Conservation (phyloP, 2,113 vertebrate species). For the Microtus richardsoni region DNA sequence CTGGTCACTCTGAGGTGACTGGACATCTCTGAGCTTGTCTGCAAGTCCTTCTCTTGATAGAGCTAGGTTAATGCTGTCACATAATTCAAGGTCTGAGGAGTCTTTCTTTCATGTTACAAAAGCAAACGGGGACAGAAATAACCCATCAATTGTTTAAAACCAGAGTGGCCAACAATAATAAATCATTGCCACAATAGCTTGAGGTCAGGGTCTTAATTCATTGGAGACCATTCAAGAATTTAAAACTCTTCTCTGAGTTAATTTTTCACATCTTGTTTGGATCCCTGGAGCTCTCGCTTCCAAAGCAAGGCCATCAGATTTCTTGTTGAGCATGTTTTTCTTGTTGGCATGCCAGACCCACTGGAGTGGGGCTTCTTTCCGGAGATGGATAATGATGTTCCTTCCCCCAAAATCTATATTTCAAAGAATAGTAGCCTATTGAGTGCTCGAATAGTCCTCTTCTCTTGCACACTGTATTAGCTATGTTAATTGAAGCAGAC, state of each 20-base stretch:
- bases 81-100: slow-evolving; percentile 32
- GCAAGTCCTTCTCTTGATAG: slow-evolving; percentile 30
- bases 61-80: neutral
- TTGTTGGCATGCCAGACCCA: slow-evolving; percentile 32
- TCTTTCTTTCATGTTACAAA: slow-evolving; percentile 71
- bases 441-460: neutral
- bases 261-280: slow-evolving; percentile 78
- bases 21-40: neutral
- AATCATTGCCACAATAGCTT: slow-evolving; percentile 61
- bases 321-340: slow-evolving; percentile 51
- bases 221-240: slow-evolving; percentile 77
- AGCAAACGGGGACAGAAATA: slow-evolving; percentile 79
- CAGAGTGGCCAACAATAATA: slow-evolving; percentile 78
- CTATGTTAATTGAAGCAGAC: slow-evolving; percentile 38
- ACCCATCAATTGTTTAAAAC: slow-evolving; percentile 67
- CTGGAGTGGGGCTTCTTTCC: neutral
- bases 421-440: neutral
- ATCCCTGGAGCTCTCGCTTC: slow-evolving; percentile 57
- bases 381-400: neutral
- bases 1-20: neutral
- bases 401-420: slow-evolving; percentile 10
- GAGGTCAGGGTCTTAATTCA: slow-evolving; percentile 72
- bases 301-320: slow-evolving; percentile 58
- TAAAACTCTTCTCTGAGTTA: slow-evolving; percentile 68
- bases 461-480: slow-evolving; percentile 30